Evolutionary conservation across 2,113 vertebrate genomes (phyloP).

Genomic region (Strix aluco): DNA sequence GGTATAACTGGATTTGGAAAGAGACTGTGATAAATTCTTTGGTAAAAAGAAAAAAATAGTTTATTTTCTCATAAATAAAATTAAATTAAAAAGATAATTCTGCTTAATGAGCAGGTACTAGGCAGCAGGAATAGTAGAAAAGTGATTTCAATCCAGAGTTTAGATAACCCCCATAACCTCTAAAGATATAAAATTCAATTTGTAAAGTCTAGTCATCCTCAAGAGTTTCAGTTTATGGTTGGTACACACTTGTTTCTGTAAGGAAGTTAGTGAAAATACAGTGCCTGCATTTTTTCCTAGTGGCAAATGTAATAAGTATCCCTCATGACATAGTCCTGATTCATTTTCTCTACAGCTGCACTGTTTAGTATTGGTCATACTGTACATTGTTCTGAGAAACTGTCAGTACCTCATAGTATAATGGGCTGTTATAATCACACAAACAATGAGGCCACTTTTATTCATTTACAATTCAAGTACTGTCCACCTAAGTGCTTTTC

Average conservation of each 20-base stretch:
- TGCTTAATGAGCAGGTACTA: neutral
- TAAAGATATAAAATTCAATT: neutral
- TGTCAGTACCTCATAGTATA: conserved; percentile 4
- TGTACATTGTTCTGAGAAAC: conserved; percentile 38
- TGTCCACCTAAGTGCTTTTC: conserved; percentile 28
- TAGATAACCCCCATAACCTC: neutral
- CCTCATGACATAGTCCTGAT: neutral
- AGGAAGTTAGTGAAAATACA: neutral
- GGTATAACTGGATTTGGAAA: neutral
- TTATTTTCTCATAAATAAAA: neutral
- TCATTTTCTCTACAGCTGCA: conserved; percentile 28
- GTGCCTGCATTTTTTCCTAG: neutral
- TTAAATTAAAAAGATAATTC: neutral
- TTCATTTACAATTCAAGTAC: conserved; percentile 10
- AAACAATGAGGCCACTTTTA: conserved; percentile 26
- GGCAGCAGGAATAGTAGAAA: neutral
- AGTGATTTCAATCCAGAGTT: neutral
- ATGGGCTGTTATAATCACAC: neutral
- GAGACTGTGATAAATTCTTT: neutral
- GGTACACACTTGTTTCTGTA: neutral
- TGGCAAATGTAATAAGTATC: neutral
- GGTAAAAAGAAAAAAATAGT: neutral
- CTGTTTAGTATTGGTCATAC: neutral
- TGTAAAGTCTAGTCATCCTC: neutral
- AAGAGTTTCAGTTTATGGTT: neutral